phyloP scores from a whole-genome alignment of 2,113 vertebrate genomes.

The Ochotona curzoniae region DNA sequence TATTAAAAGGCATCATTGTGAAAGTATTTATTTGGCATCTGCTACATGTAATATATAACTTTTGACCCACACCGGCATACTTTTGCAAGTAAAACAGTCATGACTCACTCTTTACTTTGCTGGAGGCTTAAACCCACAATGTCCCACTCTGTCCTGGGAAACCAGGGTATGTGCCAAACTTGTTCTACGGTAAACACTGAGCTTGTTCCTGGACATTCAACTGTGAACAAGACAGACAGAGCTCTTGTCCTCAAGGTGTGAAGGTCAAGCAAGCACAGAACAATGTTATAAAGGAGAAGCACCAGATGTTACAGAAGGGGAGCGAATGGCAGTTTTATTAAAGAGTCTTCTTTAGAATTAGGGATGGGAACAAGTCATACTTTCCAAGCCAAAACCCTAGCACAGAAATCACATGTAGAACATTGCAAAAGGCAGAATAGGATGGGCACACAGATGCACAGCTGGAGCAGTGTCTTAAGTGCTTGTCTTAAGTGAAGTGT shows the following conservation, averaged over 20 bases:
- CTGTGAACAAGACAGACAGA: not conserved
- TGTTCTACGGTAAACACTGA: not conserved
- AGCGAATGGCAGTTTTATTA: not conserved
- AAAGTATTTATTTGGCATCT: constrained; percentile 5
- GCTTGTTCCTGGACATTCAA: not conserved
- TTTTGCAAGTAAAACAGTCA: not conserved
- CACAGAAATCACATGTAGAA: not conserved
- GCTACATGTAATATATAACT: not conserved
- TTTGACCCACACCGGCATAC: not conserved
- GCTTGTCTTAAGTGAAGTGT: no score
- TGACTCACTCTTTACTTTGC: not conserved
- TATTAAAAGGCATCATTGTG: constrained; percentile 6
- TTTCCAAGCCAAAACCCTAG: not conserved
- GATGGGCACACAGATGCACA: not conserved
- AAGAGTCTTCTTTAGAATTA: not conserved
- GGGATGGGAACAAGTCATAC: not conserved
- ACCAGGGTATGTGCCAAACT: not conserved
- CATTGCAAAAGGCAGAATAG: not conserved
- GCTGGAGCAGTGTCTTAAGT: not conserved
- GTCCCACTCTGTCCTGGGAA: not conserved
- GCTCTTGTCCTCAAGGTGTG: not conserved
- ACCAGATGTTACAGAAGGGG: not conserved
- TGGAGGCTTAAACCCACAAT: not conserved
- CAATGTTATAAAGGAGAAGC: not conserved
- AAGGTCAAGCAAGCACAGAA: not conserved